Base-by-base conservation (phyloP, 2,888 invertebrate genomes). In the Acrobasis suavella region DNA sequence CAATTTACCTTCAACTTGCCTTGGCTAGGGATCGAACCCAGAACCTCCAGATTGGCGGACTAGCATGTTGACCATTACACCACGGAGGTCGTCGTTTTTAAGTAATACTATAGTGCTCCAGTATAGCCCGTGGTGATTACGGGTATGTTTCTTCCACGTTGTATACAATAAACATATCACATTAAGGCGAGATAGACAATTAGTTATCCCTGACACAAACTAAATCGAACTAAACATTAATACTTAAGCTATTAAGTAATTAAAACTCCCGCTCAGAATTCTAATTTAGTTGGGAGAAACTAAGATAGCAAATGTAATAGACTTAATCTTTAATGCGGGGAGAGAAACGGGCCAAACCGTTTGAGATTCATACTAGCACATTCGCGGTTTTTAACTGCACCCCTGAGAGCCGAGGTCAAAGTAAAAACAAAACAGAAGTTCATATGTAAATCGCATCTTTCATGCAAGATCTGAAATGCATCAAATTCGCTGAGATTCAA, bases 331-430 rank as follows among this genome's bases (percentile, higher is more conserved):
- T 56, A 56, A 56, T 46, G 42, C 56, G 56, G 42, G 8, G 16
- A 56, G 46, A 46, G 56, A 56, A 16, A 10, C 9, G 55, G 17
- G 42, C 42, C 56, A 12, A 56, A 60, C 32, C 76, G 72, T 73
- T 80, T 72, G 71, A 73, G 75, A 78, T 77, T 77, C 78, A 72
- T 74, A 71, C 72, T 67, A 64, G 69, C 66, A 64, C 67, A 67
- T 69, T 73, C 69, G 67, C 73, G 72, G 70, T 72, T 69, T 67
- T 69, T 64, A 70, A 71, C 66, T 67, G 63, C 64, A 61, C 64
- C 58, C 69, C 65, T 62, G 37, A 50, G 72, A 65, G 69, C 58
- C n/a, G 14, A 14, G 46, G 3, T 12, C 46, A 14, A 46, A 46
- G 7, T 46, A 46, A 14, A 46, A n/a, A 14, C 3, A 46, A n/a